These are phyloP conservation scores for Fukomys damarensis DNA, from an alignment of 2,113 vertebrate species.

Conservation along the genomic window DNA sequence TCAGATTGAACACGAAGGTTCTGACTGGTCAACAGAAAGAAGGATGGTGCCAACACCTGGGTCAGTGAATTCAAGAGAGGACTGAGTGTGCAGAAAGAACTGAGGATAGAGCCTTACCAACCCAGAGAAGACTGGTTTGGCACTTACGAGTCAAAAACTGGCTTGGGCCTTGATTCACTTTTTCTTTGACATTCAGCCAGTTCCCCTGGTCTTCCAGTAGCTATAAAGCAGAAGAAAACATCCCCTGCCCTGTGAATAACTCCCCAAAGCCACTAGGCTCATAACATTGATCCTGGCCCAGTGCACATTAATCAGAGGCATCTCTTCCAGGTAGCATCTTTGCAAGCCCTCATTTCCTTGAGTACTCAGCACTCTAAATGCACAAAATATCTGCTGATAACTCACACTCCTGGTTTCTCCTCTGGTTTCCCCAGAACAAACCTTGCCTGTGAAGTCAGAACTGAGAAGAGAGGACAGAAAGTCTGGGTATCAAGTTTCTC, in stretches of 20 bases:
- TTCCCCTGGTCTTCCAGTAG: slow-evolving; percentile 67
- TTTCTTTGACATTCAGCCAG: slow-evolving; percentile 69
- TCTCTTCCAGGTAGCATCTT: slow-evolving; percentile 53
- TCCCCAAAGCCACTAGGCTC: slow-evolving; percentile 60
- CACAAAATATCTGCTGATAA: slow-evolving; percentile 46
- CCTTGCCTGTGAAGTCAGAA: slow-evolving; percentile 12
- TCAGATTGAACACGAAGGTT: not conserved
- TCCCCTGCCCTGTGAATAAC: slow-evolving; percentile 64
- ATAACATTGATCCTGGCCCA: slow-evolving; percentile 52
- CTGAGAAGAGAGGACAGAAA: not conserved
- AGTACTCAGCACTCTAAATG: not conserved
- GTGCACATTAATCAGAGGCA: slow-evolving; percentile 50
- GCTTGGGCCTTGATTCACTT: slow-evolving; percentile 66
- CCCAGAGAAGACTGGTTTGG: not conserved
- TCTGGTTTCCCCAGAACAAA: not conserved
- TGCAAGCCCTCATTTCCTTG: not conserved
- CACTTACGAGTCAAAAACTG: not conserved
- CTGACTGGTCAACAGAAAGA: not conserved
- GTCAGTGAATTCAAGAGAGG: not conserved
- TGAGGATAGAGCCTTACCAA: not conserved
- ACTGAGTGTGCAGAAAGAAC: not conserved
- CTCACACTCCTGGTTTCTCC: not conserved
- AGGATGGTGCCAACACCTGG: not conserved
- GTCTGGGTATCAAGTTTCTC: slow-evolving; percentile 21
- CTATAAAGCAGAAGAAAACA: slow-evolving; percentile 72